Conservation (phyloP, 2,113 vertebrate genomes). For the Corapipo altera region DNA sequence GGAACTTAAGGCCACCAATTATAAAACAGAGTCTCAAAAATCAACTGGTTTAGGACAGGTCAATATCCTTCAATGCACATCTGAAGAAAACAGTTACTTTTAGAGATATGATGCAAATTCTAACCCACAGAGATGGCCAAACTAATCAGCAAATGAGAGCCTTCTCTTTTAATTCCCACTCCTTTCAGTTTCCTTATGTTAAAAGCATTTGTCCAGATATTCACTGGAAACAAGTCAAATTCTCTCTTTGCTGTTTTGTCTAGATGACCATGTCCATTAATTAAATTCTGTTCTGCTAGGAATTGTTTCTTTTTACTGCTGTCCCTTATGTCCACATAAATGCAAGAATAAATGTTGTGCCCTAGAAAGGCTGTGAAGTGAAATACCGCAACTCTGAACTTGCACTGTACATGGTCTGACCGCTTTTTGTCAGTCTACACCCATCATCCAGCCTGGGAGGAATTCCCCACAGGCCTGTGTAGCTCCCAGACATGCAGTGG, state of each 20-base stretch:
- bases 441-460: not conserved
- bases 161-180: not conserved
- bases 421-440: not conserved
- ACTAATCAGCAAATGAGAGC: not conserved
- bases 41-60: not conserved
- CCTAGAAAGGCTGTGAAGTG: not conserved
- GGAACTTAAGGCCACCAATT: constrained; percentile 52
- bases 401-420: accelerated
- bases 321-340: not conserved
- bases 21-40: constrained; percentile 2
- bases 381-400: not conserved
- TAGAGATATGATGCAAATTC: not conserved
- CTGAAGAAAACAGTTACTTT: not conserved
- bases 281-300: not conserved
- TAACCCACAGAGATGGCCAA: not conserved
- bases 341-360: not conserved
- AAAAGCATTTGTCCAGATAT: not conserved
- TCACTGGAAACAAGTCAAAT: not conserved
- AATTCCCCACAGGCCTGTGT: not conserved
- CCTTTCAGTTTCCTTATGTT: not conserved
- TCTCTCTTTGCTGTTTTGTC: not conserved
- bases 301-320: not conserved
- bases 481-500: not conserved
- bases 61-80: not conserved
- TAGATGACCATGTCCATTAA: not conserved